Evolutionary conservation across 1,140 invertebrate species (phyloP), one percentile per base, ranked within the genome.

Genomic region (Eciton burchellii): DNA sequence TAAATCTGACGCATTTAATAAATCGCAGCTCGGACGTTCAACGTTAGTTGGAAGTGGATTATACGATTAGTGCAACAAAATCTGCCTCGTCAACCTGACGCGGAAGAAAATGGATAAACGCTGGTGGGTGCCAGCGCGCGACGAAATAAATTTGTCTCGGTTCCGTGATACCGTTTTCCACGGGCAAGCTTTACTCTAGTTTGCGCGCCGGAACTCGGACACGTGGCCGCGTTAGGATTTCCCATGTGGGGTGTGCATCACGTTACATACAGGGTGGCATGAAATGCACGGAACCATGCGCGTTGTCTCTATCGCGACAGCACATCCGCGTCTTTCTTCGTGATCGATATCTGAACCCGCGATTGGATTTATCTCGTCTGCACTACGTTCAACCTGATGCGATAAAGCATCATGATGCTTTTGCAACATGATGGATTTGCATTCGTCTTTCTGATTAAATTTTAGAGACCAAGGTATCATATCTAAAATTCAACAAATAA

Each of bases 231-330:
- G 90, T 90, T 91, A 91, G 90, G 90, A 93, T 93, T 93, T 93
- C 92, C 92, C 92, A 91, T 91, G 92, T 86, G 92, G 87, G 91
- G 85, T 85, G 89, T 93, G 89, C 87, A 90, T 92, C 92, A 91
- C 88, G 89, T 91, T 91, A 92, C 76, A 56, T 88, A 87, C 82
- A 79, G 87, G 81, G 88, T 83, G 86, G 88, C 88, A 92, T 92
- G 90, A 92, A 92, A 90, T 92, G 92, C 92, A 89, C 89, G 92
- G 88, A 88, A 87, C 83, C 88, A 88, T 88, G 47, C 35, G 35
- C 35, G 6, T 77, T 76, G 56, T 60, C 71, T 65, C 26, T 41
- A 79, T 81, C 87, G 83, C 76, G 85, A 72, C 45, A 74, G 45
- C 79, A 77, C 60, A 68, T 81, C 70, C 47, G 56, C 84, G 59